Conservation (phyloP, 2,113 vertebrate genomes). For the Collichthys lucidus region DNA sequence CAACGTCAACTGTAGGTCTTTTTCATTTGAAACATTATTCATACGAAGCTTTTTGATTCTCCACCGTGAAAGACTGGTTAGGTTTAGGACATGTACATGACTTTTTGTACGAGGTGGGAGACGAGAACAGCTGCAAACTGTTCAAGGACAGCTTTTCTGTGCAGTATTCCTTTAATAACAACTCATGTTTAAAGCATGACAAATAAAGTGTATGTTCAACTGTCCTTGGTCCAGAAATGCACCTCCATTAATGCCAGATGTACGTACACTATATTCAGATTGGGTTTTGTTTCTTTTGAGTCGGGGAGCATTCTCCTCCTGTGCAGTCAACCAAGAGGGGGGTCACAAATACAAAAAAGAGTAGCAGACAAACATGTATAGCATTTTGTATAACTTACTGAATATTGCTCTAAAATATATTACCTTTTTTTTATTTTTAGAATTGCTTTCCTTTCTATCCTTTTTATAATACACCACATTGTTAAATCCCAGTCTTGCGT, state of each 20-base stretch:
- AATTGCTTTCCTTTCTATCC: neutral
- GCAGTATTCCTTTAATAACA: neutral
- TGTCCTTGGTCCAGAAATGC: neutral
- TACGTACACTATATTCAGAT: neutral
- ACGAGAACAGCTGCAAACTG: neutral
- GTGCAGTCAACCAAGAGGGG: neutral
- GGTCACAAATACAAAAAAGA: neutral
- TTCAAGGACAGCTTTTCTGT: neutral
- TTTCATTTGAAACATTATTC: too few species aligned
- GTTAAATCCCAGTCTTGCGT: neutral
- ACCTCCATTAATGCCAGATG: neutral
- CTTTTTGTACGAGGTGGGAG: neutral
- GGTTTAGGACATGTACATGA: neutral
- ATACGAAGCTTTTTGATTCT: too few species aligned
- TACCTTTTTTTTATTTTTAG: neutral
- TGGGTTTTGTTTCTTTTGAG: neutral
- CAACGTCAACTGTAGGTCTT: too few species aligned
- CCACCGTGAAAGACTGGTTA: neutral
- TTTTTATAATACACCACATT: neutral
- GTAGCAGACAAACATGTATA: neutral
- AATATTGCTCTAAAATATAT: neutral
- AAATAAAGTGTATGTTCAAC: neutral
- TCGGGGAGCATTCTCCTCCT: neutral
- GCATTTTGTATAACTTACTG: neutral
- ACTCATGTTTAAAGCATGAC: neutral